Base-by-base conservation (phyloP, 2,888 invertebrate species). In the Mesorhabditis sp. region DNA sequence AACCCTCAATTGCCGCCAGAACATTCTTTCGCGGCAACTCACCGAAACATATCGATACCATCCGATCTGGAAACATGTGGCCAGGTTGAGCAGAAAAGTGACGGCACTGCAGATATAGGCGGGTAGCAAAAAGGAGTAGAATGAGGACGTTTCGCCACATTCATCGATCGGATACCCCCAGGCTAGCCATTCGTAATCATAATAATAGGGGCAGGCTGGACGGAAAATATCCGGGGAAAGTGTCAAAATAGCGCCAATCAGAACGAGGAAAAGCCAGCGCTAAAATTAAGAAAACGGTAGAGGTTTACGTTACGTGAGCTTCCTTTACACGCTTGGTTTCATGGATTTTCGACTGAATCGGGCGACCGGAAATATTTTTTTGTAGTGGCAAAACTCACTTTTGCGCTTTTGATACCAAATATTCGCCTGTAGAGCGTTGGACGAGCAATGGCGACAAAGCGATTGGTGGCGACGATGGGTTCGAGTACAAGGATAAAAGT, bases 391-490 rank as follows among this genome's bases (percentile, higher is more conserved):
- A 50, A 50, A 50, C 58, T 50, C 58, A 50, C 58, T 2, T 13
- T 50, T 50, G 58, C n/a, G 58, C 7, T 13, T 50, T n/a, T 10
- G 7, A 13, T 50, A 13, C 58, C 10, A 50, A 50, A 50, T 50
- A 50, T 50, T 50, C 58, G 7, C n/a, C n/a, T 0, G n/a, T 50
- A 50, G 58, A n/a, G 10, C 58, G n/a, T 50, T 50, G 58, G 58
- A 50, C n/a, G n/a, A 50, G n/a, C 7, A 50, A 50, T 50, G 58
- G 58, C 58, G n/a, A 50, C n/a, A 10, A 50, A 50, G 58, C 58
- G 58, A 50, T 50, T 50, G 7, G 58, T 50, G 58, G 58, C 7
- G n/a, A 50, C n/a, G n/a, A 50, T 50, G 10, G 58, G 58, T n/a
- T 50, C 58, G n/a, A 50, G 58, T 13, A 13, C n/a, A 10, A 50